Evolutionary conservation across 2,113 vertebrate species (phyloP).

Genomic region (Alethe diademata): DNA sequence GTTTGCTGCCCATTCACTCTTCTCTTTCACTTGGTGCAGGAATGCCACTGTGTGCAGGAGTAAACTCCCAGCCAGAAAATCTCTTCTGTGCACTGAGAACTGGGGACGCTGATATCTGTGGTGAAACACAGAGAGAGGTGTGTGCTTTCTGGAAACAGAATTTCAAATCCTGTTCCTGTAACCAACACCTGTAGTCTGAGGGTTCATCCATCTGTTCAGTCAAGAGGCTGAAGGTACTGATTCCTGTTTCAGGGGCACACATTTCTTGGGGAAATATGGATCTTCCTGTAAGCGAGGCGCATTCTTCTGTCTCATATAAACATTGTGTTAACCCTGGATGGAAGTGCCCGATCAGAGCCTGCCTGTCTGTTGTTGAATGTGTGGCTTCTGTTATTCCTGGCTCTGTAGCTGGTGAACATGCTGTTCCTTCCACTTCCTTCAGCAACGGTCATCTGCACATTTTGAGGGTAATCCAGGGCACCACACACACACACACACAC

Average conservation of each 20-base stretch:
- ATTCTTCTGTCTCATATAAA: conserved; percentile 1
- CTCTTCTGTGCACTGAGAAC: background rate
- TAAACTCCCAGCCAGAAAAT: background rate
- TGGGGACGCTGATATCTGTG: background rate
- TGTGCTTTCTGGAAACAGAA: background rate
- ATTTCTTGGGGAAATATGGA: background rate
- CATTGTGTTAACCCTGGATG: background rate
- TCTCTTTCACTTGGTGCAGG: background rate
- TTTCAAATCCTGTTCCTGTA: background rate
- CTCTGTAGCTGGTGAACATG: conserved; percentile 40
- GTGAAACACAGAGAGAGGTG: background rate
- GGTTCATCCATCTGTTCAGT: background rate
- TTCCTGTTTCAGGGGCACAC: background rate
- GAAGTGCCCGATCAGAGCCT: background rate
- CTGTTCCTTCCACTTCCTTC: conserved; percentile 58
- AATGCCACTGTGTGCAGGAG: background rate
- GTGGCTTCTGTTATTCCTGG: conserved; percentile 65
- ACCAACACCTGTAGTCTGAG: background rate
- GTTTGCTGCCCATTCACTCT: background rate
- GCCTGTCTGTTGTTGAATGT: conserved; percentile 47
- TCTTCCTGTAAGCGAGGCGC: background rate
- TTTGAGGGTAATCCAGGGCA: conserved; percentile 21
- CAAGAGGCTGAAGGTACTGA: background rate
- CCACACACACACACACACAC: background rate
- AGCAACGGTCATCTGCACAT: background rate